Evolutionary conservation across 2,113 vertebrate genomes (phyloP), one percentile per base, ranked within the genome.

Genomic region (Etia nguti): DNA sequence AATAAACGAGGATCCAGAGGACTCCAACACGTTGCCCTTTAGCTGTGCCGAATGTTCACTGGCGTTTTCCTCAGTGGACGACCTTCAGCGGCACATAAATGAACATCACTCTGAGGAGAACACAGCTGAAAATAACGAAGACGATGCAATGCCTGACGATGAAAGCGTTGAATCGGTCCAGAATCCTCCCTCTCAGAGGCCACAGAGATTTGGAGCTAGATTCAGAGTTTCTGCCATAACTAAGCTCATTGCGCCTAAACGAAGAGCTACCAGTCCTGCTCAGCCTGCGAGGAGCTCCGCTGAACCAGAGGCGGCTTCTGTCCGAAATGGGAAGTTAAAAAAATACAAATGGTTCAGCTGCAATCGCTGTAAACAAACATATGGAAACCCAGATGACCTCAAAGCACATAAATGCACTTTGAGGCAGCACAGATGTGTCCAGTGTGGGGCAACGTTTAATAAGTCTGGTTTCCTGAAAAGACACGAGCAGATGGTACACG

Each of bases 401-500:
- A 93, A 94, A 89, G 79, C 82, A 0, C 96, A 97, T 12, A 91
- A 88, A 62, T 97, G 96, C 62, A 12, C 84, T 11, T 56, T 86
- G 4, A 94, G 77, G 7, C 88, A 79, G 56, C 93, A 94, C 86
- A 89, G 85, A 48, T 97, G 96, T 38, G 60, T 68, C 2, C 90
- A 89, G 80, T 96, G 96, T 4, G 92, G 87, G 1, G 92, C 93
- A 2, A 89, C 92, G 13, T 97, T 97, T 38, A 92, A 57, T 5
- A 94, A 93, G 34, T 54, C 88, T 0, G 93, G 91, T 8, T 93
- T 95, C 86, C 93, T 97, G 31, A 94, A 89, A 11, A 92, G 94
- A 12, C 96, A 97, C 31, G 92, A 96, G 82, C 92, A 91, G 81
- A 87, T 29, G 41, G 92, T 56, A 7, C 96, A 97, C n/a, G 46